Base-by-base conservation (phyloP, 2,888 invertebrate species). In the Drosophila ustulata region DNA sequence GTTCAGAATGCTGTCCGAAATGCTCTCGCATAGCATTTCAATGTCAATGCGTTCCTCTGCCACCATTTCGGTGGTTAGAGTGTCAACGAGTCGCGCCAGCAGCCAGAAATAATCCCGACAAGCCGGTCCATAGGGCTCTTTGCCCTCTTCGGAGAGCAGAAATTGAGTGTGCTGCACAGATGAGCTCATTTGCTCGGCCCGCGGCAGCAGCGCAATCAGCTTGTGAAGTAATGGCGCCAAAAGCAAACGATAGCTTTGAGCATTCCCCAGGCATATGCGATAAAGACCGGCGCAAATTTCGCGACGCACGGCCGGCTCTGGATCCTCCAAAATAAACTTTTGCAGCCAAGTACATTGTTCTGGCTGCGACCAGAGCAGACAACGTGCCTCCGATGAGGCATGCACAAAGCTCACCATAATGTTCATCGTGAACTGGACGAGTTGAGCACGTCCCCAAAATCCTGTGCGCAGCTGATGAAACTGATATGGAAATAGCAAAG, bases 81-180 rank as follows among this genome's bases (percentile, higher is more conserved):
- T 96, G 87, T 98, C 98, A 0, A 98, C 96, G 18, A 98, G 94
- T 34, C 98, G 94, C 75, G 98, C 97, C 11, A 98, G 94, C 3
- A 98, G 93, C 98, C 98, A 98, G 92, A 98, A 98, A 92, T 98
- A 98, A 91, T 98, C 98, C 6, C 98, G 93, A 90, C 98, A 98
- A 1, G 98, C 98, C 0, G 98, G 98, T 0, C 98, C 98, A 90
- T 97, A 98, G 0, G 98, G 97, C 90, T 98, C 98, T 90, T 98
- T 97, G n/a, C 97, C 97, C 55, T 91, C 91, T 47, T 91, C 91
- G 5, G 91, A 91, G 1, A 91, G 72, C 71, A 91, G 71, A 28
- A 91, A 92, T 66, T 92, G 92, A 11, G 93, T 82, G 89, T 93
- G 77, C 87, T 93, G 65, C 68, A 91, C 71, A 67, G 88, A 89